Evolutionary conservation across 2,888 invertebrate genomes (phyloP), one percentile per base, ranked within the genome.

Genomic region (Sipha maydis): DNA sequence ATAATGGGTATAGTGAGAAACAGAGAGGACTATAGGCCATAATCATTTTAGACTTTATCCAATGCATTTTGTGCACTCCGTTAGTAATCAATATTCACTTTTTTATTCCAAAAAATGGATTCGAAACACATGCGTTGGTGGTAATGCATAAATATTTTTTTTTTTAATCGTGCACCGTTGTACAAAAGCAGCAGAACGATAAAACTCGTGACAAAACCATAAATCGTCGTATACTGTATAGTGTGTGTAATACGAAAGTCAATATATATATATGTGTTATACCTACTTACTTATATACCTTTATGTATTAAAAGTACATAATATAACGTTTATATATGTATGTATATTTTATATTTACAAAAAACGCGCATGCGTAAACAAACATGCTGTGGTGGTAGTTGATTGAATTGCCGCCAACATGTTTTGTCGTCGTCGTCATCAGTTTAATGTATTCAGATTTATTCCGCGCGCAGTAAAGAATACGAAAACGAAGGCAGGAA

Each of bases 361-460:
- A 38, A 75, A 75, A 28, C 14, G 28, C 17, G 54, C 19, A 9
- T 54, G 34, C 34, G 73, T n/a, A 73, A 54, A 34, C 73, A 76
- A 56, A 61, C 61, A 67, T 41, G 41, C 21, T 8, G 21, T 11
- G 21, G 4, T 38, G 83, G 38, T 1, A 17, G 84, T 73, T 82
- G 88, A 88, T 88, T 88, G 88, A 88, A 88, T 80, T 82, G 61
- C 73, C 80, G 56, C 71, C 73, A 71, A 80, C 80, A 75, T 88
- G 88, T 88, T 82, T 82, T n/a, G 25, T 75, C 75, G 28, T 69
- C 69, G 56, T 41, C 41, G 80, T 78, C 86, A 48, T 85, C 86
- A 80, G 86, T 88, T 75, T 88, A 88, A 88, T 88, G 88, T 88
- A 88, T 88, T 88, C 82, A 88, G 88, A 88, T 88, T 88, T 88